phyloP scores from a whole-genome alignment of 2,888 invertebrate species.

The Spialia ferax region DNA sequence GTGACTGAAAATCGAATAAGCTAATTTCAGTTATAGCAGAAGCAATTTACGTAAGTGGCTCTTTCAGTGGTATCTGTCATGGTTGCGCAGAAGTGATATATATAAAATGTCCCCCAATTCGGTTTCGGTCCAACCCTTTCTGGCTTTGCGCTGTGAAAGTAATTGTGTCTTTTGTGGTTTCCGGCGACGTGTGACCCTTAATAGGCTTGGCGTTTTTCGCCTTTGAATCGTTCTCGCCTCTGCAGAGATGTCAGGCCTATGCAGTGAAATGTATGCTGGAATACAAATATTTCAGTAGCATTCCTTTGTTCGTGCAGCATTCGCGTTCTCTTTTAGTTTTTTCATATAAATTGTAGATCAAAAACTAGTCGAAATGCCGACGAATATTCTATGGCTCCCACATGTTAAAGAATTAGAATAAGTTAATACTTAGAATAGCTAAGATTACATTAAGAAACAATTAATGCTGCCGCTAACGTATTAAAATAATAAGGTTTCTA shows the following conservation, averaged over 20 bases:
- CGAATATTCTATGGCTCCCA: background rate
- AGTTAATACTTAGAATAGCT: background rate
- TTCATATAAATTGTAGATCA: background rate
- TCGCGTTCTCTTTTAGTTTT: background rate
- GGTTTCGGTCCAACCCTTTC: slow-evolving; percentile 73
- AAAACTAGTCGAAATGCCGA: too few relatives aligned
- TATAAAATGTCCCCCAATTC: slow-evolving; percentile 60
- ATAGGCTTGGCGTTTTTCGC: slow-evolving; percentile 71
- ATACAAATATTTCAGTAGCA: slow-evolving; percentile 36
- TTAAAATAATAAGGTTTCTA: background rate
- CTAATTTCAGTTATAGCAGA: slow-evolving; percentile 32
- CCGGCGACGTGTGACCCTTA: slow-evolving; percentile 70
- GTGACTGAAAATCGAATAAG: slow-evolving; percentile 44
- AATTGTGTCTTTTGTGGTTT: slow-evolving; percentile 81
- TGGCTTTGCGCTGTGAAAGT: slow-evolving; percentile 72
- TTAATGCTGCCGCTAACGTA: background rate
- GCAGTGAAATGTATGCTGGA: slow-evolving; percentile 27
- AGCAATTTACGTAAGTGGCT: slow-evolving; percentile 36
- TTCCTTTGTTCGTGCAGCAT: slow-evolving; percentile 24
- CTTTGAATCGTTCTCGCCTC: slow-evolving; percentile 64
- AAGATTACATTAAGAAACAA: background rate
- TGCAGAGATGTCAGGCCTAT: slow-evolving; percentile 46
- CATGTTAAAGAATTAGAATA: background rate
- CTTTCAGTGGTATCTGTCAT: slow-evolving; percentile 34
- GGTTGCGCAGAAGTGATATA: slow-evolving; percentile 60